Percentiles rank a stretch among this genome's conserved stretches.
Evolutionary conservation across 2,888 invertebrate species (phyloP).

Genomic region (Lamproptera curius): DNA sequence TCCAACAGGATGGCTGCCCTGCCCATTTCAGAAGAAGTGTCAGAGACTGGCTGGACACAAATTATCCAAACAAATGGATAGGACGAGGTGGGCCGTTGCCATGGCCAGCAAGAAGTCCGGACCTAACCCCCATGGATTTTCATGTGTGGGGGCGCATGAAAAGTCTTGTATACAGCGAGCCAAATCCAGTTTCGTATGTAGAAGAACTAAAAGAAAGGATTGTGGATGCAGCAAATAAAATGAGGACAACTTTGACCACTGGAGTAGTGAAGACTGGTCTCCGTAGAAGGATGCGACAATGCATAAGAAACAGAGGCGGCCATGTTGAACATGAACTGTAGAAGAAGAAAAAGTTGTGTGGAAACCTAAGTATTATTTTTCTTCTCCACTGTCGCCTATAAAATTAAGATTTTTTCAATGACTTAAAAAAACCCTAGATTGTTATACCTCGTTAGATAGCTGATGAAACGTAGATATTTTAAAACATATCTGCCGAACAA

Average conservation of each 20-base stretch:
- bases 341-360: constrained; percentile 18
- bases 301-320: constrained; percentile 20
- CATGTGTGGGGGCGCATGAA: constrained; percentile 28
- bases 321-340: constrained; percentile 22
- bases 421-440: no score
- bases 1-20: constrained; percentile 29
- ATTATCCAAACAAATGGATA: constrained; percentile 27
- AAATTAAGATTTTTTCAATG: background rate
- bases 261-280: constrained; percentile 21
- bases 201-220: constrained; percentile 23
- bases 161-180: constrained; percentile 24
- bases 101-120: constrained; percentile 32
- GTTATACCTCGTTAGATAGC: no score
- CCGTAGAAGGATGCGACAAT: constrained; percentile 21
- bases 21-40: constrained; percentile 28
- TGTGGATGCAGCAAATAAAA: constrained; percentile 20
- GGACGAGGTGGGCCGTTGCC: constrained; percentile 30
- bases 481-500: no score
- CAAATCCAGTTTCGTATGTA: constrained; percentile 21
- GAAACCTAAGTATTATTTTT: constrained; percentile 5
- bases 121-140: no score
- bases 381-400: background rate
- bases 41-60: constrained; percentile 28
- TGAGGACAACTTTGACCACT: constrained; percentile 16
- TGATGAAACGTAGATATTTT: no score